Conservation (phyloP, 2,797 vertebrate genomes). For the Bradypodion ventrale region DNA sequence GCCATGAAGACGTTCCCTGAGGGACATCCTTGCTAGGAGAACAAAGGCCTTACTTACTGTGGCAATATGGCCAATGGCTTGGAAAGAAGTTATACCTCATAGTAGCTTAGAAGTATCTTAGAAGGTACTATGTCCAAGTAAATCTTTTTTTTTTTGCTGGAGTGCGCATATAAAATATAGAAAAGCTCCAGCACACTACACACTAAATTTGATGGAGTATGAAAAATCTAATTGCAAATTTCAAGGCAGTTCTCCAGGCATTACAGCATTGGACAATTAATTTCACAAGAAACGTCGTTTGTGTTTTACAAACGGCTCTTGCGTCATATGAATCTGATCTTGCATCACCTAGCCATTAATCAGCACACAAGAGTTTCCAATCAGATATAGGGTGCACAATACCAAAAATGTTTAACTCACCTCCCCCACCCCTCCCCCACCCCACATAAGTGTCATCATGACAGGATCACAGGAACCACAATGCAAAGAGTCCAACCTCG, state of each 20-base stretch:
- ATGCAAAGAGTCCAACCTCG: conserved; percentile 81
- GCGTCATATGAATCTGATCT: conserved; percentile 58
- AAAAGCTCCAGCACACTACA: conserved; percentile 63
- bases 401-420: conserved; percentile 75
- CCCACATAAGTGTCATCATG: conserved; percentile 78
- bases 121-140: conserved; percentile 67
- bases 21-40: conserved; percentile 58
- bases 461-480: conserved; percentile 80
- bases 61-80: conserved; percentile 64
- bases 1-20: conserved; percentile 41
- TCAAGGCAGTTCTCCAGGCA: conserved; percentile 69
- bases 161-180: conserved; percentile 65
- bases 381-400: conserved; percentile 73
- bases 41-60: conserved; percentile 56
- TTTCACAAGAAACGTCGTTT: conserved; percentile 58
- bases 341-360: conserved; percentile 58
- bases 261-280: conserved; percentile 54
- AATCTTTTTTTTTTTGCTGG: conserved; percentile 49
- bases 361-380: conserved; percentile 69
- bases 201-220: conserved; percentile 31
- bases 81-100: conserved; percentile 52
- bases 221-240: conserved; percentile 47
- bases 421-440: background rate
- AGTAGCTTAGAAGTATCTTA: conserved; percentile 56
- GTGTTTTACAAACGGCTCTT: conserved; percentile 66